Evolutionary conservation across 2,797 vertebrate species (phyloP), one percentile per base, ranked within the genome.

Genomic region (Myiotriccus ornatus): DNA sequence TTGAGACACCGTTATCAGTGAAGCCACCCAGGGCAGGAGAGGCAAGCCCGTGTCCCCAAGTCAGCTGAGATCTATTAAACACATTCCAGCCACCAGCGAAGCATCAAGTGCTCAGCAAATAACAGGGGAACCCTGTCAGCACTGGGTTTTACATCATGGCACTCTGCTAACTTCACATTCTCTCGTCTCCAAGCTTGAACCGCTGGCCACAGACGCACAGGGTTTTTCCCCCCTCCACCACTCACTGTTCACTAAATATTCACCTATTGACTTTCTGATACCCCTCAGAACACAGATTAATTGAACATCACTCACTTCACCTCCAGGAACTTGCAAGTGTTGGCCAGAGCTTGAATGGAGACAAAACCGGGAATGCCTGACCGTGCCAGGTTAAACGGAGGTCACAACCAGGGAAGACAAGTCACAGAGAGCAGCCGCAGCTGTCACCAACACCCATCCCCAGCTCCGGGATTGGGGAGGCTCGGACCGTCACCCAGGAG

Each of bases 251-350:
- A 56, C 93, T 93, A 71, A 89, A 91, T 55, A 92, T 67, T 88
- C 84, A 87, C 89, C 85, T 91, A 84, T 85, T 94, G 95, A 96
- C 89, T 94, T 88, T 57, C 83, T 39, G 68, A 89, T 83, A 78
- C 32, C 78, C 90, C 75, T 85, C 21, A 53, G 95, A 94, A 83
- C 81, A 6, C 75, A 53, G 95, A 95, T 93, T 95, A 92, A 95
- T 84, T 92, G 93, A 87, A 70, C 86, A 89, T 83, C 95, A 28
- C 73, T 89, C 92, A 56, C 65, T 78, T 90, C 94, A 91, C 85
- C 92, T 84, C 86, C 76, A 87, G 85, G 39, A 96, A 84, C 24
- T 7, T 0, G 55, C 11, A 86, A 67, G 47, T 59, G 76, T 86
- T 46, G 85, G 77, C 90, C 79, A 3, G 0, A 7, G 84, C 60